These are phyloP conservation scores for Caranx ignobilis DNA, from an alignment of 2,113 vertebrate species.

Conservation along the genomic window DNA sequence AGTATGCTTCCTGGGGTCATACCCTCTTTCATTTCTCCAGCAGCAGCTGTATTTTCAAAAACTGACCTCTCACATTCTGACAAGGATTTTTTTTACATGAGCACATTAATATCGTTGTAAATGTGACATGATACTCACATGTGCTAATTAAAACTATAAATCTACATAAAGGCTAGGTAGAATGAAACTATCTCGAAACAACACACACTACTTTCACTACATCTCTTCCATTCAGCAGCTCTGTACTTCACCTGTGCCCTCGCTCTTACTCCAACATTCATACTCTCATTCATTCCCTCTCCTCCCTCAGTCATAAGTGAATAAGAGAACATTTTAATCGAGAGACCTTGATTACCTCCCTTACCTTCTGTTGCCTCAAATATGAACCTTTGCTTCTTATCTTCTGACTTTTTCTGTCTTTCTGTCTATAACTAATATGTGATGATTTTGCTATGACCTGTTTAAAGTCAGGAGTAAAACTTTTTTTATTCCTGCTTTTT, in stretches of 20 bases:
- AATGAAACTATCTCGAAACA: not conserved
- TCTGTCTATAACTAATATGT: not conserved
- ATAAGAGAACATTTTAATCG: not conserved
- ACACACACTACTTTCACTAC: not conserved
- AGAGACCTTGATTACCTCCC: not conserved
- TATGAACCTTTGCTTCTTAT: not conserved
- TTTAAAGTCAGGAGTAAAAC: not conserved
- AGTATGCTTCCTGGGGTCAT: conserved; percentile 11
- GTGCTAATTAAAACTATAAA: not conserved
- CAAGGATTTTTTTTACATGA: too few species aligned
- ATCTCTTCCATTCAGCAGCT: not conserved
- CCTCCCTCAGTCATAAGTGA: not conserved
- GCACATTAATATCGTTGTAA: not conserved
- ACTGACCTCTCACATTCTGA: too few species aligned
- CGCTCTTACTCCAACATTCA: not conserved
- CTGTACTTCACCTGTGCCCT: conserved; percentile 10
- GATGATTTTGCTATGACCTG: not conserved
- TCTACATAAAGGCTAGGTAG: not conserved
- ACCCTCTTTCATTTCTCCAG: not conserved
- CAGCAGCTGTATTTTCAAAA: not conserved
- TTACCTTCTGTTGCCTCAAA: not conserved
- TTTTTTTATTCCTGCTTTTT: not conserved
- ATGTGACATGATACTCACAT: too few species aligned
- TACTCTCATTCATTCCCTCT: too few species aligned
- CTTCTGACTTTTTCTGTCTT: not conserved